These are phyloP conservation scores for Polyommatus iphigenia DNA, from an alignment of 2,888 invertebrate species.

Conservation along the genomic window DNA sequence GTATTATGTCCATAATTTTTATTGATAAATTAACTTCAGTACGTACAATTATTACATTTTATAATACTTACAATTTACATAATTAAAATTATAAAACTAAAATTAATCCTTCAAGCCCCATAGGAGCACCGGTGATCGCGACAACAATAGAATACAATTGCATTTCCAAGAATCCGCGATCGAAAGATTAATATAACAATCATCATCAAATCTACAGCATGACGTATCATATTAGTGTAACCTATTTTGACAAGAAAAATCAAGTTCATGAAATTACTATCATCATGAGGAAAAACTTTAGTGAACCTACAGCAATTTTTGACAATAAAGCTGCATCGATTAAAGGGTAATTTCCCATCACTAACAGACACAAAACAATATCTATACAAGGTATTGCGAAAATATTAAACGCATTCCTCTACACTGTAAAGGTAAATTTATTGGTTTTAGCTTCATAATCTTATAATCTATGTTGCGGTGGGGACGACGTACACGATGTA, in stretches of 20 bases:
- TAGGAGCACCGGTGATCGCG: no score
- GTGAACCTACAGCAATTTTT: no score
- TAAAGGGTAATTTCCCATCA: slow-evolving; percentile 39
- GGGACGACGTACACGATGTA: slow-evolving; percentile 27
- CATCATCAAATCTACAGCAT: neutral
- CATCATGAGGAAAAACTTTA: neutral
- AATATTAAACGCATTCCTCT: slow-evolving; percentile 59
- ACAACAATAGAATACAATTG: no score
- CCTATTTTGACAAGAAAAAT: neutral
- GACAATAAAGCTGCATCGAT: neutral
- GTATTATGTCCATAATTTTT: neutral
- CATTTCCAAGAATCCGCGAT: no score
- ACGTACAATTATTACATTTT: neutral
- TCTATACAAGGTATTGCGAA: slow-evolving; percentile 50
- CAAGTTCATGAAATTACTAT: neutral
- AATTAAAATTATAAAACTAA: neutral
- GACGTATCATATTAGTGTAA: neutral
- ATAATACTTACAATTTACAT: neutral
- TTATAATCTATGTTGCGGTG: slow-evolving; percentile 45
- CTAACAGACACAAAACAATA: slow-evolving; percentile 49
- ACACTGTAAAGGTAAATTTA: slow-evolving; percentile 54
- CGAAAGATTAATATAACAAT: neutral
- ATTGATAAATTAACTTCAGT: neutral
- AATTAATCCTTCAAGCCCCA: no score
- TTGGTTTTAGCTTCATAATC: slow-evolving; percentile 52